A percentile compares a stretch with the other conserved stretches of the same genome.
Evolutionary conservation across 2,113 vertebrate species (phyloP).

Genomic region (Heptranchias perlo): DNA sequence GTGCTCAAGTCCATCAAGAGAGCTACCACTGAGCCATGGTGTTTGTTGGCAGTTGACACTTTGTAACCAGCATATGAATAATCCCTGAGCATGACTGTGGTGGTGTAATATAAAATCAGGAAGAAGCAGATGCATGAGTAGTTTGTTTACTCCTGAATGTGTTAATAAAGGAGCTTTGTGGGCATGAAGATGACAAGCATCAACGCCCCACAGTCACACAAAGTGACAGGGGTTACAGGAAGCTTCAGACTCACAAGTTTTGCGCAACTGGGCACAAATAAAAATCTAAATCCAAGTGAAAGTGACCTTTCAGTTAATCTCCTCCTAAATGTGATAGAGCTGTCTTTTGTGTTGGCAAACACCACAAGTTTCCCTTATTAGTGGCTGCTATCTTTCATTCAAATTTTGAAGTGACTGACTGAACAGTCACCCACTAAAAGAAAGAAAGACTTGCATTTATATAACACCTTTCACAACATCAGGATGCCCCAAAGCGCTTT

Average conservation of each 20-base stretch:
- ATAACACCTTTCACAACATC: too few relatives aligned
- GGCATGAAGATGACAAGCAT: neutral
- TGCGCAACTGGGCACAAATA: neutral
- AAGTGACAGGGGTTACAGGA: neutral
- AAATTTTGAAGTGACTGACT: neutral
- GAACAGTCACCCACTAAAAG: neutral
- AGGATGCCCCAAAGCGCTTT: too few relatives aligned
- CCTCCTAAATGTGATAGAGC: neutral
- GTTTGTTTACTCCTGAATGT: neutral
- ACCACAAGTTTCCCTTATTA: neutral
- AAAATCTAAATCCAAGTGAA: neutral
- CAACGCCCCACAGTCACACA: neutral
- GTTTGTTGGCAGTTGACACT: too few relatives aligned
- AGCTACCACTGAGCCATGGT: too few relatives aligned
- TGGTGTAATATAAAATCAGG: neutral
- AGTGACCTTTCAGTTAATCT: conserved; percentile 3
- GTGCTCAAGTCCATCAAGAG: neutral
- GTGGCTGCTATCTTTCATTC: neutral
- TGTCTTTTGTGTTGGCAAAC: neutral
- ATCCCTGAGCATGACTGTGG: neutral
- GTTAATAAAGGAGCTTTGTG: neutral
- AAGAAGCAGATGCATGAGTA: neutral
- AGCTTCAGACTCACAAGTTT: neutral
- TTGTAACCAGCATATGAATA: neutral
- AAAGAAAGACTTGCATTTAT: too few relatives aligned